phyloP scores from a whole-genome alignment of 2,113 vertebrate species.

The Macroglossus sobrinus region DNA sequence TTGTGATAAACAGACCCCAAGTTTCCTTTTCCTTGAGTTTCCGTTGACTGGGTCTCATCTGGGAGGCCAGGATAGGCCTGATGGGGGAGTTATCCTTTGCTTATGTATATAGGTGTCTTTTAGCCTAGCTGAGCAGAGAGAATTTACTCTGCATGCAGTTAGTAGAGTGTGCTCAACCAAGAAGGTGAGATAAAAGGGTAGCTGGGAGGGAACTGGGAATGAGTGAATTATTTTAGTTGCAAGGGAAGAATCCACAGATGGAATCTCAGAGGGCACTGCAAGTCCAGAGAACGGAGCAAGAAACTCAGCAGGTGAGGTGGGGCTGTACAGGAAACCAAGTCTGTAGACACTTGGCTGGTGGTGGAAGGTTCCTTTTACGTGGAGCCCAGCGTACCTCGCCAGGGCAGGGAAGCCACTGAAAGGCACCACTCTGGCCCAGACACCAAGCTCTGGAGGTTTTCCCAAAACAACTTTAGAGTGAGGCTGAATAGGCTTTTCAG shows the following conservation, averaged over 20 bases:
- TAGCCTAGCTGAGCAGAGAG: neutral
- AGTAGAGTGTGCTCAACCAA: neutral
- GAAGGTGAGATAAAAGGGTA: neutral
- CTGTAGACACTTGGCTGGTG: constrained; percentile 41
- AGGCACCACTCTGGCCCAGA: constrained; percentile 6
- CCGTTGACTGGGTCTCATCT: neutral
- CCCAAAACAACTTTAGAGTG: constrained; percentile 29
- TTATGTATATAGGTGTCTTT: neutral
- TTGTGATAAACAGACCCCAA: neutral
- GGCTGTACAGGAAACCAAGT: constrained; percentile 39
- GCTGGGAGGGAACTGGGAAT: neutral
- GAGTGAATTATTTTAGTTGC: neutral
- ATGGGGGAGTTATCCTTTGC: neutral
- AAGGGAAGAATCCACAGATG: neutral
- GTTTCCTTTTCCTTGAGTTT: neutral
- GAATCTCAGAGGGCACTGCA: neutral
- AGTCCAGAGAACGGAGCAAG: neutral
- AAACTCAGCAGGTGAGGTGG: constrained; percentile 8
- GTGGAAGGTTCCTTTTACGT: constrained; percentile 40
- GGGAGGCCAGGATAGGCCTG: neutral
- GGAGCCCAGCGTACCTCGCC: neutral
- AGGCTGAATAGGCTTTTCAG: constrained; percentile 52
- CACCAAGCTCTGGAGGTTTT: constrained; percentile 47
- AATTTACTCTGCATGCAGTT: neutral
- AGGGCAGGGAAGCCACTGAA: constrained; percentile 2